A percentile compares a stretch with the other conserved stretches of the same genome.
phyloP scores from a whole-genome alignment of 2,113 vertebrate genomes.

The Rattus norvegicus region GRCr8 NC_086022.1:153929501-153930000 shows the following conservation, averaged over 20 bases:
- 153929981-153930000: slow-evolving; percentile 37
- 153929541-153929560: not conserved
- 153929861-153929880: not conserved
- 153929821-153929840: slow-evolving; percentile 31
- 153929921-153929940: not conserved
- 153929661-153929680: not conserved
- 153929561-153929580: slow-evolving; percentile 2
- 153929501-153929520: not conserved
- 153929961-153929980: not conserved
- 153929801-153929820: not conserved
- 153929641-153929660: slow-evolving; percentile 32
- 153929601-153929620: slow-evolving; percentile 53
- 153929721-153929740: not conserved
- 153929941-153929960: not conserved
- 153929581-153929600: slow-evolving; percentile 33
- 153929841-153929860: slow-evolving; percentile 45
- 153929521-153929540: not conserved
- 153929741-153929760: not conserved
- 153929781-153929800: not conserved
- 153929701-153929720: slow-evolving; percentile 32
- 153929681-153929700: not conserved
- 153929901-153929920: slow-evolving; percentile 20
- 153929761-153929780: not conserved
- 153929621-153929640: slow-evolving; percentile 55
- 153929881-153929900: slow-evolving; percentile 4